Evolutionary conservation across 2,797 vertebrate genomes (phyloP), one percentile per base, ranked within the genome.

Genomic region (Loriculus beryllinus): DNA sequence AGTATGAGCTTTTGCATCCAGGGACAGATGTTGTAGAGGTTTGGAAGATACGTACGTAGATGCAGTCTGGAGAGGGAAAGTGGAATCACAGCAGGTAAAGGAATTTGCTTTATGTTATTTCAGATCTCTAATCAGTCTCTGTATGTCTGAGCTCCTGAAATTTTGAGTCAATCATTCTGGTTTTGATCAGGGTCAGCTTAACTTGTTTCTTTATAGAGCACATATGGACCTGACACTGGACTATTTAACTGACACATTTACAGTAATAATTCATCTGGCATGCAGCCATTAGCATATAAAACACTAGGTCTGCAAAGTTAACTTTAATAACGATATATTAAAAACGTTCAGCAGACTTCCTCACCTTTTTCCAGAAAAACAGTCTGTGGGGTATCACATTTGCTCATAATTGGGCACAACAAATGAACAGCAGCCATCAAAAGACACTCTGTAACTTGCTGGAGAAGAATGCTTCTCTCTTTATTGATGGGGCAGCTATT

Each of bases 241-340:
- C 91, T 95, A 25, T 96, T 96, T 96, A 96, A 88, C 92, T 84
- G 77, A 67, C 90, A 93, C 95, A 52, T 95, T 87, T 94, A 85
- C 72, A 78, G 82, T 87, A 92, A 93, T 92, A 67, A 52, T 75
- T 94, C 74, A 35, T 19, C 87, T 96, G 94, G 97, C 93, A 86
- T 18, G 52, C 28, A 81, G 78, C 88, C 87, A 94, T 65, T 72
- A 79, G 47, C 82, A 75, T 80, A 88, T 90, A 95, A 95, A 96
- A 82, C 43, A 69, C 70, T 77, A 62, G 48, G 52, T 72, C 67
- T 94, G 90, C 87, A 90, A 67, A 95, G 70, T 90, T 88, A 82
- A 81, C 63, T 96, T 92, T 93, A 97, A 96, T 92, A 95, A 79
- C 0, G 1, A 56, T 63, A 60, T 95, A 95, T 89, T 92, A 95